Evolutionary conservation across 2,113 vertebrate genomes (phyloP).

Genomic region (Cichladusa arquata): DNA sequence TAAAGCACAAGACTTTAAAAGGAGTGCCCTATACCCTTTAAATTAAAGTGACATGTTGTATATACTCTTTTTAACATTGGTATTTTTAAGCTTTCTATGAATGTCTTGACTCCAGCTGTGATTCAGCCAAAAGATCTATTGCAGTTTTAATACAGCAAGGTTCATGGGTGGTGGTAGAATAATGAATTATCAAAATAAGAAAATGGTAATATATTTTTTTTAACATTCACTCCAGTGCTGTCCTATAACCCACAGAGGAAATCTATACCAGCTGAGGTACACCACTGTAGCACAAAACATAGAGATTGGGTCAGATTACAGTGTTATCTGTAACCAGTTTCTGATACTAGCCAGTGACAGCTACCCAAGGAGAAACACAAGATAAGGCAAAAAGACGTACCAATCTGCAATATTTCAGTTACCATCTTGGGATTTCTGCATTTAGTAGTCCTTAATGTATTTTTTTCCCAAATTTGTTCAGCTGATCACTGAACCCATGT

Average conservation of each 20-base stretch:
- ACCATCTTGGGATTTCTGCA: neutral
- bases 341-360: neutral
- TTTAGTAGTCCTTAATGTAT: neutral
- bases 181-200: neutral
- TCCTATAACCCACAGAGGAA: neutral
- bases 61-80: neutral
- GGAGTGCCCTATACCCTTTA: neutral
- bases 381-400: neutral
- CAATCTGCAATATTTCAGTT: neutral
- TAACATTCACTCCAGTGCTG: neutral
- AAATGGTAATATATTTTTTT: neutral
- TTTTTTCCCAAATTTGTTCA: neutral
- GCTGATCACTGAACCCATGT: neutral
- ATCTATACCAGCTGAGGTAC: neutral
- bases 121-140: neutral
- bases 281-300: neutral
- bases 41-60: neutral
- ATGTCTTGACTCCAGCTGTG: neutral
- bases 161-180: neutral
- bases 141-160: neutral
- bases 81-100: neutral
- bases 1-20: neutral
- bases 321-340: neutral
- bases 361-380: neutral
- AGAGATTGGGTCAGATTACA: neutral